Evolutionary conservation across 2,888 invertebrate genomes (phyloP).

Genomic region (Drosophila anomalipes): DNA sequence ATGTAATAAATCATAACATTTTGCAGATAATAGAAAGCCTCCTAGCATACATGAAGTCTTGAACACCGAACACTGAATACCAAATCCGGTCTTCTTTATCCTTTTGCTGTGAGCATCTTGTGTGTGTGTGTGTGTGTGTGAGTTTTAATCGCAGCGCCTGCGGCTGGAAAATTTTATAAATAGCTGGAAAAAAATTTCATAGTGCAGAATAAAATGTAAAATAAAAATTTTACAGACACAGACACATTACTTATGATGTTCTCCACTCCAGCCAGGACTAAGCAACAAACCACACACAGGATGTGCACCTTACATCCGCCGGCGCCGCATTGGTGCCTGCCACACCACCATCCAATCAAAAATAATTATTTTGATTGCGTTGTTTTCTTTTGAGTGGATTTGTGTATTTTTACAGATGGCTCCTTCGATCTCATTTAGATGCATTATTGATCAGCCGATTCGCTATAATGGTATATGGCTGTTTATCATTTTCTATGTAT

Average conservation of each 20-base stretch:
- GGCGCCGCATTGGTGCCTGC: constrained; percentile 8
- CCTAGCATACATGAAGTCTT: constrained; percentile 45
- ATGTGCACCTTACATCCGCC: constrained; percentile 24
- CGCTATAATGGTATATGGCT: background rate
- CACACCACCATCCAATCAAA: constrained; percentile 17
- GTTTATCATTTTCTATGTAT: background rate
- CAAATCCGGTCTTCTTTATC: constrained; percentile 27
- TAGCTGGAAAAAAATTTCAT: constrained; percentile 22
- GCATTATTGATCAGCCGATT: background rate
- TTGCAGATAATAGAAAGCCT: constrained; percentile 75
- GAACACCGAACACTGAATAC: constrained; percentile 11
- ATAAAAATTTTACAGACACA: constrained; percentile 20
- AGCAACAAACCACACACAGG: constrained; percentile 3
- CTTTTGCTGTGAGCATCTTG: constrained; percentile 5
- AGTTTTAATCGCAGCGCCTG: constrained; percentile 44
- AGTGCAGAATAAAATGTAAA: constrained; percentile 35
- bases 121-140: constrained; percentile 5
- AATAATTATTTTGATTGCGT: constrained; percentile 4
- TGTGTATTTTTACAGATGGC: background rate
- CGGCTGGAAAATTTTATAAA: constrained; percentile 64
- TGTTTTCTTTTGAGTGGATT: background rate
- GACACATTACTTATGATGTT: constrained; percentile 54
- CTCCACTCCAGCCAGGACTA: constrained; percentile 8
- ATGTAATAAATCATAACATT: constrained; percentile 77
- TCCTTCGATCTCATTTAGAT: background rate